Percentiles rank a stretch among this genome's conserved stretches.
Conservation (phyloP, 2,113 vertebrate genomes). For the Narcine bancroftii region DNA sequence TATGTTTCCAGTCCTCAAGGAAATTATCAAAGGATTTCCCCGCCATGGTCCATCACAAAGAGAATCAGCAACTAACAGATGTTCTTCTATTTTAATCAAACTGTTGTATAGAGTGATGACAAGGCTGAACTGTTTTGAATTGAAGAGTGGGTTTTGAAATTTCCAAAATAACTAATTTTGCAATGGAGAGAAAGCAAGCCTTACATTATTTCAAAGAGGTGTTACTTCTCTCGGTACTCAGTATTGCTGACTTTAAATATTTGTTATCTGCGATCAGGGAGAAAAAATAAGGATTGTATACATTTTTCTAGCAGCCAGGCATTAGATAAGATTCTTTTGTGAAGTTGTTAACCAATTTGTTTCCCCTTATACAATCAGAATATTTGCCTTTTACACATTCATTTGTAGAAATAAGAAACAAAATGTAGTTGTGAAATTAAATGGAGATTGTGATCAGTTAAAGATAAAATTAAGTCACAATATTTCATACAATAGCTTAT, state of each 20-base stretch:
- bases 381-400: not conserved
- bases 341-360: not conserved
- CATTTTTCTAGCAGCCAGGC: not conserved
- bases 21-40: not conserved
- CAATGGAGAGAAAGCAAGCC: not conserved
- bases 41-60: not conserved
- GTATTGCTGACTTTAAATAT: not conserved
- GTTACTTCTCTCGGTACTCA: not conserved
- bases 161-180: not conserved
- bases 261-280: not conserved
- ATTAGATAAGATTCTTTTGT: not conserved
- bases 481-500: not conserved
- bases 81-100: not conserved
- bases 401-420: not conserved
- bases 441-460: not conserved
- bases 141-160: not conserved
- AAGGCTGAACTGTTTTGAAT: not conserved
- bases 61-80: not conserved
- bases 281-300: not conserved
- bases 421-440: not conserved
- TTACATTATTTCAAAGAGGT: not conserved
- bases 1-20: not conserved
- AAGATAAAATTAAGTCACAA: not conserved
- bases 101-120: not conserved
- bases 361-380: not conserved